Conservation (phyloP, 2,113 vertebrate genomes). For the Macquaria ambigua region DNA sequence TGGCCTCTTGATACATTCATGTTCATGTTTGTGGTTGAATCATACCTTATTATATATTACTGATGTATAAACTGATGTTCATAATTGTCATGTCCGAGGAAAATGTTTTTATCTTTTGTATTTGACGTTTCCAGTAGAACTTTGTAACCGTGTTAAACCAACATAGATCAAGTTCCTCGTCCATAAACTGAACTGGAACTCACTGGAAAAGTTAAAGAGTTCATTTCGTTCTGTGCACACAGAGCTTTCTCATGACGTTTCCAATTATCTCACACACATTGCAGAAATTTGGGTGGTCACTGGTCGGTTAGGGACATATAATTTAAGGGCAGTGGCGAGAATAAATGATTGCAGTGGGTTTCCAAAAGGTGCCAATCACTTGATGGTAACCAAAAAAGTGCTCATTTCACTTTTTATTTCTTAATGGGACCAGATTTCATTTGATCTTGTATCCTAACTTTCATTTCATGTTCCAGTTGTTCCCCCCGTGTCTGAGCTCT, state of each 20-base stretch:
- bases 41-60: no score
- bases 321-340: neutral
- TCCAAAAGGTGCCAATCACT: neutral
- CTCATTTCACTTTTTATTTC: no score
- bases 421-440: neutral
- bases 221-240: conserved; percentile 11
- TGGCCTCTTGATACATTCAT: no score
- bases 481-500: neutral
- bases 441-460: neutral
- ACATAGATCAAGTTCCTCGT: conserved; percentile 5
- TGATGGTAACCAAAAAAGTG: neutral
- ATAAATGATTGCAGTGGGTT: neutral
- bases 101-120: neutral
- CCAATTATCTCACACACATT: neutral
- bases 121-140: neutral
- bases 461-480: neutral
- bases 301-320: neutral
- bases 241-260: conserved; percentile 17
- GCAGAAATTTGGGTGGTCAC: neutral
- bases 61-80: no score
- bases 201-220: neutral
- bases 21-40: no score
- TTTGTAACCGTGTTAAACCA: neutral
- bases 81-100: neutral
- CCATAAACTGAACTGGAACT: neutral